phyloP scores from a whole-genome alignment of 2,888 invertebrate species.

The Actias luna region DNA sequence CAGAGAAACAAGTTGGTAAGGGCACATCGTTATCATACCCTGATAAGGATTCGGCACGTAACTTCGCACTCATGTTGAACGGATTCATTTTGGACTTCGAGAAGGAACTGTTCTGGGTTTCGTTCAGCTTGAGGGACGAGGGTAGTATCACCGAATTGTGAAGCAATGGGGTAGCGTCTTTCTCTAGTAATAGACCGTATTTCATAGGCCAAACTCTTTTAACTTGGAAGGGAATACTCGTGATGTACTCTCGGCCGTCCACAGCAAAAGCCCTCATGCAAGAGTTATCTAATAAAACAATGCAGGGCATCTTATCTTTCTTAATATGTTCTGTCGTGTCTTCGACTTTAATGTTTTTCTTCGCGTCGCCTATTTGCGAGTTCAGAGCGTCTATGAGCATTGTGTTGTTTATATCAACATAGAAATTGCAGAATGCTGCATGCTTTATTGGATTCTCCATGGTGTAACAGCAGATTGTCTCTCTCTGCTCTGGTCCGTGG shows the following conservation, averaged over 20 bases:
- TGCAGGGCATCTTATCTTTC: constrained; percentile 83
- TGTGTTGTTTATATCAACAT: constrained; percentile 76
- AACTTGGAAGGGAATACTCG: constrained; percentile 90
- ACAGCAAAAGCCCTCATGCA: constrained; percentile 89
- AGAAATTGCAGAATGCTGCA: constrained; percentile 87
- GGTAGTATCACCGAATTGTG: constrained; percentile 58
- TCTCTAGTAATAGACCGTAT: constrained; percentile 92
- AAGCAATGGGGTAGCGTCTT: constrained; percentile 72
- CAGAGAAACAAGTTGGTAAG: constrained; percentile 91
- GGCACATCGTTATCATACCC: constrained; percentile 73
- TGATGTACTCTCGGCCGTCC: constrained; percentile 91
- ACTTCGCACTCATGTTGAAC: constrained; percentile 65
- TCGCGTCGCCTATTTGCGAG: constrained; percentile 72
- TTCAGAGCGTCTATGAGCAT: constrained; percentile 78
- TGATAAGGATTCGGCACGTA: constrained; percentile 61
- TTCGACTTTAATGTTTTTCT: constrained; percentile 74
- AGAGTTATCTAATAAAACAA: constrained; percentile 88
- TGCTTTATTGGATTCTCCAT: constrained; percentile 91
- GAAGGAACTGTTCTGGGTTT: constrained; percentile 63
- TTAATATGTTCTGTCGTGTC: constrained; percentile 74
- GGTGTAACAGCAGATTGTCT: constrained; percentile 88
- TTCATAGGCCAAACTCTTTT: constrained; percentile 92
- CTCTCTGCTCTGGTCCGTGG: constrained; percentile 76
- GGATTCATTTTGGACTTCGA: constrained; percentile 53
- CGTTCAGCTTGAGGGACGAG: constrained; percentile 64